Base-by-base conservation (phyloP, 2,113 vertebrate species). In the Bubo bubo region DNA sequence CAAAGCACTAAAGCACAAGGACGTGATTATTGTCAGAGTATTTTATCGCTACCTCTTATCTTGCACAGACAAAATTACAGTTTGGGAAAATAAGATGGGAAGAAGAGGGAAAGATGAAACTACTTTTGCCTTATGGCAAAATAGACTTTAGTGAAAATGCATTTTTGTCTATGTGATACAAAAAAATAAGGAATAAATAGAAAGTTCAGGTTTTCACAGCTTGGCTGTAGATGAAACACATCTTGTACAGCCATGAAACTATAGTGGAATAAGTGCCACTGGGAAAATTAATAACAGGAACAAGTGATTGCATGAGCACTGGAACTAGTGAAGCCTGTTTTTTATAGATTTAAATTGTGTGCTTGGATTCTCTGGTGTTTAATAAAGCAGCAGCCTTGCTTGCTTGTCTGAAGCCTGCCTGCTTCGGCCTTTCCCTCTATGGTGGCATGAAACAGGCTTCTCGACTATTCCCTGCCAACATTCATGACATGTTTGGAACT, bases 201-300 rank as follows among this genome's bases (percentile, higher is more conserved):
- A 87, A 94, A 89, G 39, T 14, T 85, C 70, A 79, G 39, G 30
- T 79, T 94, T 93, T 91, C 64, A 67, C 55, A 86, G 59, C 55
- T 87, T 81, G 72, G 75, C 56, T 87, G 53, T 60, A 71, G 89
- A 91, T 84, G 83, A 96, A 96, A 96, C 60, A 81, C 45, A 62
- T 91, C 81, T 76, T 70, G 43, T 68, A 88, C 26, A 79, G 68
- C 70, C 64, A 90, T 4, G 0, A 75, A 95, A 88, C 49, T 53
- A 34, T 30, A 87, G 27, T 60, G 81, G 58, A 94, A 35, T 82
- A 82, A 93, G 45, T 91, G 90, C 95, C 85, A 95, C 70, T 82
- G 90, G 92, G 70, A 86, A 91, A 95, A 95, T 93, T 93, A 94
- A 94, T 95, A 95, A 93, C 52, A 90, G 77, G 49, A 93, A 94